Evolutionary conservation across 2,113 vertebrate species (phyloP).

Genomic region (Phyllostomus hastatus): DNA sequence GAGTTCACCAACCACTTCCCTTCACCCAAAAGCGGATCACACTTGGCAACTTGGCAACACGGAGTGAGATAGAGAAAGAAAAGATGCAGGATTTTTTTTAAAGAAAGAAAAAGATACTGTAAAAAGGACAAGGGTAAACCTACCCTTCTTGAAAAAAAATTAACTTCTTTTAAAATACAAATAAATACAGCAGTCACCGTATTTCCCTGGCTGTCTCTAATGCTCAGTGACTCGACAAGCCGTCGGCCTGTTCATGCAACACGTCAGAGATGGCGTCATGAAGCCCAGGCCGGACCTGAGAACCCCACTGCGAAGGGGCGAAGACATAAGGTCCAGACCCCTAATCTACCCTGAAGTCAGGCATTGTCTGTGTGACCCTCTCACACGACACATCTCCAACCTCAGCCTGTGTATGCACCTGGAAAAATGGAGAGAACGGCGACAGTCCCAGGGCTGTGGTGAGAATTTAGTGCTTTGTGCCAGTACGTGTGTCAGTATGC

Average conservation of each 20-base stretch:
- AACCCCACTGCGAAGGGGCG: rapidly evolving
- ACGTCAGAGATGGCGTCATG: rapidly evolving
- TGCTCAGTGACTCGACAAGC: neutral
- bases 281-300: neutral
- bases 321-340: neutral
- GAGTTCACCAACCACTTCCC: neutral
- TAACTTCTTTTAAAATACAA: neutral
- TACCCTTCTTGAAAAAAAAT: neutral
- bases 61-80: neutral
- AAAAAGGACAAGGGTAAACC: neutral
- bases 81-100: neutral
- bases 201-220: neutral
- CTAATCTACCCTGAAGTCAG: rapidly evolving
- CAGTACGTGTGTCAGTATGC: neutral
- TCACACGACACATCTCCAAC: rapidly evolving
- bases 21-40: neutral
- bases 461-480: neutral
- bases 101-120: neutral
- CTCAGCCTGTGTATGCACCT: neutral
- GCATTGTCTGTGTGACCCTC: no score
- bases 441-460: neutral
- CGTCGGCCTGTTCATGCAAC: rapidly evolving
- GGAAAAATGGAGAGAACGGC: neutral
- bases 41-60: rapidly evolving
- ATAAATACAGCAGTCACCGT: neutral